A percentile compares a stretch with the other conserved stretches of the same genome.
These are phyloP conservation scores for Meandrina meandrites DNA, from an alignment of 92 coral and sea anemone species.

Conservation along the genomic window DNA sequence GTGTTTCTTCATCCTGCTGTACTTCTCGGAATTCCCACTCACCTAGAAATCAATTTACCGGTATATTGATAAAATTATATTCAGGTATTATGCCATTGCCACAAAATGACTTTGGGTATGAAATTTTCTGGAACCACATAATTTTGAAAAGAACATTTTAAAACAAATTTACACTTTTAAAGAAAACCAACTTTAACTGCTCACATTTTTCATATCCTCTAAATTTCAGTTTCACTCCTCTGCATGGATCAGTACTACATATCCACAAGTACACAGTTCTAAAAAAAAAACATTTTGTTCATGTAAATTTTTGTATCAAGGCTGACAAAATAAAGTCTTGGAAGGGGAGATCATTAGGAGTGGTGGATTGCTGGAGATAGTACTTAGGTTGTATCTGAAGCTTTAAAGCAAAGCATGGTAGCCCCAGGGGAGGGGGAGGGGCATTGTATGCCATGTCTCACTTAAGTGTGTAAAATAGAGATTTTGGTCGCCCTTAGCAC, in stretches of 20 bases:
- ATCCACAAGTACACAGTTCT: conserved; percentile 97
- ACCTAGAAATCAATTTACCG: conserved; percentile 34
- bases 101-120: not conserved
- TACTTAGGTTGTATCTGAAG: no score
- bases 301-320: not conserved
- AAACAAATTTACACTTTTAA: not conserved
- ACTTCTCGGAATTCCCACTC: conserved; percentile 82
- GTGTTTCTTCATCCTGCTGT: conserved; percentile 51
- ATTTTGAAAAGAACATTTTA: not conserved
- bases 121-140: no score
- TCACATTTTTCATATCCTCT: conserved; percentile 97
- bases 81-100: not conserved
- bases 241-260: conserved; percentile 92
- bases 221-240: conserved; percentile 88
- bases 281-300: conserved; percentile 27
- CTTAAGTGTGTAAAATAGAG: no score
- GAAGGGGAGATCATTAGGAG: not conserved
- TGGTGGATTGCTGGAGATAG: no score
- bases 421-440: no score
- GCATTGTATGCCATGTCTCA: no score
- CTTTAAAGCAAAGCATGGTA: no score
- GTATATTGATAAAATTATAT: not conserved
- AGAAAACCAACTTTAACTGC: not conserved
- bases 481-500: no score
- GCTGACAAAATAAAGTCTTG: not conserved